Base-by-base conservation (phyloP, 92 coral and sea anemone genomes). In the Bergia puertoricense region DNA sequence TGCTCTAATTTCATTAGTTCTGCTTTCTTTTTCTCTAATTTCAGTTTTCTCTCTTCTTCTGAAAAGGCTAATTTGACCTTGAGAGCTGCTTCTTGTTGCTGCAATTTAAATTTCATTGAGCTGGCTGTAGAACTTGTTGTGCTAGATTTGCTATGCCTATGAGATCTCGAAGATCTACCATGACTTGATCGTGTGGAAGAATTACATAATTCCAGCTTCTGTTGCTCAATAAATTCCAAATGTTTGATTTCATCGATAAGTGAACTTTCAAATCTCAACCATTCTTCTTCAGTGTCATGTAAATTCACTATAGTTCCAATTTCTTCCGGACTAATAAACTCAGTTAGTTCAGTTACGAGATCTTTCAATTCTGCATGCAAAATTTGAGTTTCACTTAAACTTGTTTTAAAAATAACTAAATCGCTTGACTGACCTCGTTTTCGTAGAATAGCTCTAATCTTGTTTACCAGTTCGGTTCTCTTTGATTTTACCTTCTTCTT, bases 31-130 rank as follows among this genome's bases (percentile, higher is more conserved):
- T 85, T 68, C 57, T 85, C 90, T 40, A 68, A 78, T 62, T 88
- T 88, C 23, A 88, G 75, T 41, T 68, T 78, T 9, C 85, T 88
- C 40, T 79, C 77, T 80, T 79, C 86, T 22, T 88, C 90, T 80
- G 62, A 0, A 37, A 79, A 88, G 8, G 76, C 66, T 36, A 88
- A 43, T 62, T 48, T 78, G 82, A 78, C 65, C 65, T 78, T 78
- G 5, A 78, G 14, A 48, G 41, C 67, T 16, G 82, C 82, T 78
- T 78, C 82, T 23, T 78, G 80, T 76, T 75, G 80, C 4, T 43
- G 10, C 43, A 76, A 76, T 76, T 76, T 73, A 73, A 73, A 73
- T 73, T 73, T 73, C 3, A 74, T 14, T 41, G 79, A 76, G 80
- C 18, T 8, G 76, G 18, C 76, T 62, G 7, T 23, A 62, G 69